phyloP scores from a whole-genome alignment of 2,888 invertebrate species.

The Diaphora mendica region DNA sequence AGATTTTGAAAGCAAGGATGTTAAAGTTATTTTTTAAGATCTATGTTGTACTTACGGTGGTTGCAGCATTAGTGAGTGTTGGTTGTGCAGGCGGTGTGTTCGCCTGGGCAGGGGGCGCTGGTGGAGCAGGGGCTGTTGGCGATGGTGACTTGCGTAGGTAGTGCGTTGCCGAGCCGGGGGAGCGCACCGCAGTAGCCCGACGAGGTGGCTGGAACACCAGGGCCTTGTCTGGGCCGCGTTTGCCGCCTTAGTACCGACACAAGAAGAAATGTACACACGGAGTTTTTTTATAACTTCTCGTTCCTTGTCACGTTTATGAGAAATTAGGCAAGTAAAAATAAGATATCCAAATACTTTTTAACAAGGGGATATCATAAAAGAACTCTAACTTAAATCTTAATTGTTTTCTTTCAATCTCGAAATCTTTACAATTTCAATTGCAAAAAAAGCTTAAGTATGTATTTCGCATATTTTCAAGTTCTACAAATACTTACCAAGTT shows the following conservation, averaged over 20 bases:
- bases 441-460: too few species aligned
- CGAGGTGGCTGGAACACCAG: constrained; percentile 90
- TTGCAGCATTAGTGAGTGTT: constrained; percentile 48
- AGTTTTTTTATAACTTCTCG: not conserved
- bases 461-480: too few species aligned
- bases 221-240: constrained; percentile 87
- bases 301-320: too few species aligned
- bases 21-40: not conserved
- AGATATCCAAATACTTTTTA: not conserved
- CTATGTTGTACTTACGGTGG: constrained; percentile 56
- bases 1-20: not conserved
- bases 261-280: not conserved
- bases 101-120: constrained; percentile 53
- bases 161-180: constrained; percentile 93
- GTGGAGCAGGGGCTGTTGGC: constrained; percentile 89
- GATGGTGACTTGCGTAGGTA: constrained; percentile 97
- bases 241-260: constrained; percentile 64
- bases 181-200: constrained; percentile 93
- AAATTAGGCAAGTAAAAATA: not conserved
- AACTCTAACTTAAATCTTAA: too few species aligned
- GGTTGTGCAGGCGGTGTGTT: constrained; percentile 61
- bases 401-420: too few species aligned
- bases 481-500: constrained; percentile 66
- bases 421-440: too few species aligned
- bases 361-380: too few species aligned